These are phyloP conservation scores for Bugulina stolonifera DNA, from an alignment of 2,888 invertebrate genomes.

Conservation along the genomic window DNA sequence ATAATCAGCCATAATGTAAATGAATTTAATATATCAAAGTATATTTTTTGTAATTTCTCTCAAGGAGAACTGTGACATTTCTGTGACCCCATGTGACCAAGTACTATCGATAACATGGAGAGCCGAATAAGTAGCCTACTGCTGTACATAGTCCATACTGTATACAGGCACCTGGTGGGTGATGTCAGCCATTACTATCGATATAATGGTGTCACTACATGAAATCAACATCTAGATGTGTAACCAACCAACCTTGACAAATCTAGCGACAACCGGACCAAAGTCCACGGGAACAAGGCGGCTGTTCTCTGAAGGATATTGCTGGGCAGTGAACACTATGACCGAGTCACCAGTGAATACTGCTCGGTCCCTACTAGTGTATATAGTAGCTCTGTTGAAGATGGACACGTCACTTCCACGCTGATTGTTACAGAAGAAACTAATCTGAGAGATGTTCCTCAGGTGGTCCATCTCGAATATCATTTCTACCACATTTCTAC, in stretches of 20 bases:
- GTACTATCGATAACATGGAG: too few species aligned
- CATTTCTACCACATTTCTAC: slow-evolving; percentile 70
- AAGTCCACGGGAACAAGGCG: slow-evolving; percentile 76
- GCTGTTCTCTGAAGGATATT: slow-evolving; percentile 73
- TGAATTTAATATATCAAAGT: too few species aligned
- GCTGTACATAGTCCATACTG: too few species aligned
- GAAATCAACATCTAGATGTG: too few species aligned
- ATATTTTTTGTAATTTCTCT: too few species aligned
- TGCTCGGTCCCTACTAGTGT: slow-evolving; percentile 71
- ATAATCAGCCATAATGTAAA: too few species aligned
- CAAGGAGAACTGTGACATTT: too few species aligned
- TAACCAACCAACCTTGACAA: slow-evolving; percentile 60
- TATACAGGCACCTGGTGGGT: too few species aligned
- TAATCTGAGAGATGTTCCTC: slow-evolving; percentile 75
- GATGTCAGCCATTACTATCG: too few species aligned
- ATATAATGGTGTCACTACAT: too few species aligned
- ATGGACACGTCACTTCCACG: slow-evolving; percentile 78
- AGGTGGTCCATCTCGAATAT: slow-evolving; percentile 81
- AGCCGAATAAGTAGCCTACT: too few species aligned
- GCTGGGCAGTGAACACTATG: slow-evolving; percentile 58
- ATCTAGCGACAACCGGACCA: slow-evolving; percentile 73
- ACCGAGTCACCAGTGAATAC: slow-evolving; percentile 73
- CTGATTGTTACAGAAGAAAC: slow-evolving; percentile 77
- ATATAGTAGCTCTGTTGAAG: slow-evolving; percentile 71
- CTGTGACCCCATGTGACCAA: too few species aligned